phyloP scores from a whole-genome alignment of 30 jellyfish, hydroid and myxozoan species.

The Calvadosia cruxmelitensis region DNA sequence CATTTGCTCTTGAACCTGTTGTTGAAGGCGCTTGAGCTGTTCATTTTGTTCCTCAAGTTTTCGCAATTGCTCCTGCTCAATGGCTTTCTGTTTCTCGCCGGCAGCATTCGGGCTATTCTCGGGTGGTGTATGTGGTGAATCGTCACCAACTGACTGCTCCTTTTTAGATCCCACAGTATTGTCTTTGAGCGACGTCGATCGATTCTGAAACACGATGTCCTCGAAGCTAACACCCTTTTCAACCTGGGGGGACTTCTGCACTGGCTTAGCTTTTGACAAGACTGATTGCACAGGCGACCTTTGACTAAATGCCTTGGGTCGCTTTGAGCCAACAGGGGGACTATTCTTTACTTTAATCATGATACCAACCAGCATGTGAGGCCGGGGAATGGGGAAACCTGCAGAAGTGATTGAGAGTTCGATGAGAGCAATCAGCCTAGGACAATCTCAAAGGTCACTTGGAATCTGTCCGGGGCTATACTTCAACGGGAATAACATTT shows the following conservation, averaged over 20 bases:
- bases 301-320: neutral
- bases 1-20: conserved; percentile 22
- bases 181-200: neutral
- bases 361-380: conserved; percentile 90
- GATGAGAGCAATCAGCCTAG: no score
- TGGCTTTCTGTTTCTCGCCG: neutral
- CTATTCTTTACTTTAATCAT: conserved; percentile 9
- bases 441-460: no score
- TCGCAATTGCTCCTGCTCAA: conserved; percentile 31
- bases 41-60: conserved; percentile 47
- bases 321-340: neutral
- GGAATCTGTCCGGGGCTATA: no score
- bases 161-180: neutral
- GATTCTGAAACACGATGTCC: conserved; percentile 20
- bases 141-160: neutral
- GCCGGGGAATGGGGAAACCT: conserved; percentile 95
- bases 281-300: neutral
- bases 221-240: conserved; percentile 1
- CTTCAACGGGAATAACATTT: no score
- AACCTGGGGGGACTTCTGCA: conserved; percentile 22
- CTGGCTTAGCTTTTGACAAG: conserved; percentile 21
- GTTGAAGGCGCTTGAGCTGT: conserved; percentile 34
- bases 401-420: neutral
- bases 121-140: neutral
- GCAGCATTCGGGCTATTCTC: conserved; percentile 5